A percentile compares a stretch with the other conserved stretches of the same genome.
Conservation (phyloP, 1,140 invertebrate genomes). For the Cepaea nemoralis region DNA sequence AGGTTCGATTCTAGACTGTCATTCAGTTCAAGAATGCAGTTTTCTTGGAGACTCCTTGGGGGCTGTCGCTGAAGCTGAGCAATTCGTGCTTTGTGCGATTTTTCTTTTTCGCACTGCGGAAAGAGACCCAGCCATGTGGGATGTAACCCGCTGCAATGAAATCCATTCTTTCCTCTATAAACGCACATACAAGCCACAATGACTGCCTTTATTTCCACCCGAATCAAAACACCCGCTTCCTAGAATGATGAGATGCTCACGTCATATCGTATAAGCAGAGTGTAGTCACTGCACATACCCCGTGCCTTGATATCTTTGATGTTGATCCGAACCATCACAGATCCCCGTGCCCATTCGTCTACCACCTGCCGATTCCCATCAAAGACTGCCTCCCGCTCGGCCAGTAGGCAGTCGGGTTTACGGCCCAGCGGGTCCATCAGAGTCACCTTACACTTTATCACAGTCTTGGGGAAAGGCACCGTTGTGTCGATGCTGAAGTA, state of each 20-base stretch:
- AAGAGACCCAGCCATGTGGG: no score
- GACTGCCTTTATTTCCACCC: no score
- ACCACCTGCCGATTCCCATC: neutral
- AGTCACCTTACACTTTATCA: neutral
- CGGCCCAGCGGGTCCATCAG: neutral
- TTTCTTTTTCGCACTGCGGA: no score
- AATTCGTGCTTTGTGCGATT: no score
- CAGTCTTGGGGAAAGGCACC: neutral
- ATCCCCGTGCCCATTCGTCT: neutral
- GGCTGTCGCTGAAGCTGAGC: no score
- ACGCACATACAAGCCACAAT: no score
- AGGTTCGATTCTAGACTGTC: no score
- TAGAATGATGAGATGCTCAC: neutral
- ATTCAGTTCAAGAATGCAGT: no score
- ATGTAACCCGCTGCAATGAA: no score
- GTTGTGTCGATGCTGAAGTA: neutral
- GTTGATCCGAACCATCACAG: neutral
- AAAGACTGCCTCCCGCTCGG: neutral
- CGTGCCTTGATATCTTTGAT: neutral
- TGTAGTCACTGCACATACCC: neutral
- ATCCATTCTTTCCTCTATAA: no score
- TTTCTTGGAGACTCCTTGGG: no score
- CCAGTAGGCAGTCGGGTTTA: neutral
- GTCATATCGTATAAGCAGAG: neutral
- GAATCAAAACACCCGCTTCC: neutral